These are phyloP conservation scores for Diprion similis DNA, from an alignment of 1,140 invertebrate species.

Conservation along the genomic window DNA sequence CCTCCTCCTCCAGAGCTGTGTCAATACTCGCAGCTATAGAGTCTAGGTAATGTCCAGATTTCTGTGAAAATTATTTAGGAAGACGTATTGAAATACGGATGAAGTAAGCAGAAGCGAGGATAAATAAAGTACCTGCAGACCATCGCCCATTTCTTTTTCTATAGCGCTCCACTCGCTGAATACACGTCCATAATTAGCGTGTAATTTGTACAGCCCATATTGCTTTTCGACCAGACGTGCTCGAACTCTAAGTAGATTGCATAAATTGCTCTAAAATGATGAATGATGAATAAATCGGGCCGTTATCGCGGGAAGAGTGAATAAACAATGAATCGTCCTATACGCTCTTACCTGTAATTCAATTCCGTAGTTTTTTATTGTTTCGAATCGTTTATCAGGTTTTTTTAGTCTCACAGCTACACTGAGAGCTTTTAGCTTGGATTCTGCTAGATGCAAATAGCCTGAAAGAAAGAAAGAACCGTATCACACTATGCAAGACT, in stretches of 20 bases:
- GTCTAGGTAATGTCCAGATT: constrained; percentile 75
- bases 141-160: constrained; percentile 84
- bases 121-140: constrained; percentile 66
- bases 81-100: background rate
- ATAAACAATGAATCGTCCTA: constrained; percentile 3
- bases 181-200: constrained; percentile 81
- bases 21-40: constrained; percentile 81
- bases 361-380: constrained; percentile 77
- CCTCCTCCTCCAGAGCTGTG: constrained; percentile 80
- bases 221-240: constrained; percentile 78
- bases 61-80: constrained; percentile 52
- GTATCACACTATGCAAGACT: background rate
- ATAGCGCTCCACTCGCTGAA: constrained; percentile 88
- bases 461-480: constrained; percentile 58
- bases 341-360: constrained; percentile 71
- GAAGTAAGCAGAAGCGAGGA: background rate
- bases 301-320: constrained; percentile 31
- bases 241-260: constrained; percentile 63
- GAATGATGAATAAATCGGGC: constrained; percentile 20
- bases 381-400: constrained; percentile 77
- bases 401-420: constrained; percentile 78
- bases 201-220: constrained; percentile 82
- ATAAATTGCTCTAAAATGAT: constrained; percentile 57
- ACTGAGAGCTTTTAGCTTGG: constrained; percentile 77
- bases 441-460: constrained; percentile 76